Evolutionary conservation across 2,797 vertebrate genomes (phyloP).

Genomic region (Apodemus agrarius): DNA sequence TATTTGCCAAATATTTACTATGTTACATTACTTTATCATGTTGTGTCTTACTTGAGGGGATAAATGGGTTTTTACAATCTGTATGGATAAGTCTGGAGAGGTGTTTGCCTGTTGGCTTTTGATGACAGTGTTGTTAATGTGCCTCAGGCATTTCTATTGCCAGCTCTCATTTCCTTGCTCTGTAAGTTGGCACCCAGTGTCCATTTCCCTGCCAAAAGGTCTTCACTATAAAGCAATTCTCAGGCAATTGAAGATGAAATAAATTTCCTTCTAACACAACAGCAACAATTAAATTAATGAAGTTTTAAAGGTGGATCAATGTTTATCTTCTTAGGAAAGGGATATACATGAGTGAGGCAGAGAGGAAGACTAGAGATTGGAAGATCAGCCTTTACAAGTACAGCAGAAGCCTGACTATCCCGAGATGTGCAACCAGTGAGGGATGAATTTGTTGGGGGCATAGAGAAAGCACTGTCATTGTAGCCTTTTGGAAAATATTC

Average conservation of each 20-base stretch:
- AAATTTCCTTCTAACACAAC: slow-evolving; percentile 47
- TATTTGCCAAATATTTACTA: slow-evolving; percentile 70
- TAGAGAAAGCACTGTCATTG: not conserved
- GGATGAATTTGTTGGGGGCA: not conserved
- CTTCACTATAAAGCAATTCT: slow-evolving; percentile 70
- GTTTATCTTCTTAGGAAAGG: slow-evolving; percentile 34
- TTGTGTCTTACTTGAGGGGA: slow-evolving; percentile 50
- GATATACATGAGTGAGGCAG: not conserved
- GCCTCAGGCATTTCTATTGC: slow-evolving; percentile 44
- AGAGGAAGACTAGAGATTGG: not conserved
- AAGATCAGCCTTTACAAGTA: not conserved
- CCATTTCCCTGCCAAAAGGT: slow-evolving; percentile 54
- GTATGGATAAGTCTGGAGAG: not conserved
- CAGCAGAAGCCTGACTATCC: not conserved
- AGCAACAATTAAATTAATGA: slow-evolving; percentile 46
- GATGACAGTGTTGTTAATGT: slow-evolving; percentile 42
- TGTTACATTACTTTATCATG: not conserved
- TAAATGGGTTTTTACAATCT: slow-evolving; percentile 54
- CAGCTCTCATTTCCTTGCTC: slow-evolving; percentile 64
- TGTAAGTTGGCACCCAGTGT: slow-evolving; percentile 59
- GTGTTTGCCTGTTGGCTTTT: slow-evolving; percentile 33
- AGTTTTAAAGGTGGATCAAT: slow-evolving; percentile 9
- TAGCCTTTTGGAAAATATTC: not conserved
- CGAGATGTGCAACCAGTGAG: not conserved
- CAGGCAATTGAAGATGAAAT: slow-evolving; percentile 58